Conservation (phyloP, 1,140 invertebrate genomes). For the Polypedilum vanderplanki region DNA sequence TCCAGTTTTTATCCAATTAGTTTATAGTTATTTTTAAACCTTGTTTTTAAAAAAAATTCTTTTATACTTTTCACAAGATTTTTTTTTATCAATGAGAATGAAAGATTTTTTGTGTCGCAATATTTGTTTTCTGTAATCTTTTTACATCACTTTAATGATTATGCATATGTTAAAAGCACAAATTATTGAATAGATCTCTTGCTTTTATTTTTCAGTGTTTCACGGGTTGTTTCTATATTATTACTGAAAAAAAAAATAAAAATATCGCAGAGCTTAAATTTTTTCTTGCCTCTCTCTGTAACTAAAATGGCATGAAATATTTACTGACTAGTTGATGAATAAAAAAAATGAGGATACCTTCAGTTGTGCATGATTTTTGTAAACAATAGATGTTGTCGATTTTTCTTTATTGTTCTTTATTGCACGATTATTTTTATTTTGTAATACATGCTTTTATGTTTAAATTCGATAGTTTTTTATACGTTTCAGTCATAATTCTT, state of each 20-base stretch:
- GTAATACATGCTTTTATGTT: not conserved
- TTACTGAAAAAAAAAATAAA: not conserved
- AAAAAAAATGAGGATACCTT: not conserved
- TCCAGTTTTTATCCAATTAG: no score
- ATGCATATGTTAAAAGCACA: slow-evolving; percentile 1
- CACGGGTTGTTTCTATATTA: not conserved
- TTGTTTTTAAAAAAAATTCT: no score
- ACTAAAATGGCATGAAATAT: not conserved
- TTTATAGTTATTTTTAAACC: no score
- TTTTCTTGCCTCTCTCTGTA: not conserved
- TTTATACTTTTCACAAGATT: no score
- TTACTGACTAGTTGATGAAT: not conserved
- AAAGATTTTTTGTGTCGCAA: not conserved
- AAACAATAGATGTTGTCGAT: not conserved
- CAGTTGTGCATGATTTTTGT: not conserved
- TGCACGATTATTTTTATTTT: not conserved
- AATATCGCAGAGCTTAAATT: not conserved
- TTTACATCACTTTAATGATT: not conserved
- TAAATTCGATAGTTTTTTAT: not conserved
- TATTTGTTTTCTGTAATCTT: not conserved
- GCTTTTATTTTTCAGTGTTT: not conserved
- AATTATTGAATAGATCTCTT: not conserved
- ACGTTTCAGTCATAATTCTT: not conserved
- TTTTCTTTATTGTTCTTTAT: not conserved
- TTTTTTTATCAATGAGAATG: not conserved